Evolutionary conservation across 2,888 invertebrate genomes (phyloP).

Genomic region (Drosophila subsilvestris): DNA sequence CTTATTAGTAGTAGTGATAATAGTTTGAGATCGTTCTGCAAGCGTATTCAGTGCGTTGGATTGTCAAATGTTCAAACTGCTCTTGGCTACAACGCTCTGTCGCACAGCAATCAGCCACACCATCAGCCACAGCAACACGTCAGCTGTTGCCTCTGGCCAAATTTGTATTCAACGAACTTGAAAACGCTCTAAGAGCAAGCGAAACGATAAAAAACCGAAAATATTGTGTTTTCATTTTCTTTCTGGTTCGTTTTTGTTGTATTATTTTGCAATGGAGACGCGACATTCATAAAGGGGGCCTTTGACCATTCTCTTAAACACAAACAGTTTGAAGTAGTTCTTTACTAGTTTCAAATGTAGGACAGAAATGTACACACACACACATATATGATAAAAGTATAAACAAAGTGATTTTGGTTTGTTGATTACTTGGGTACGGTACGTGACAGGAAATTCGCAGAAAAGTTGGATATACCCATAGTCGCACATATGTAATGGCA

Average conservation of each 20-base stretch:
- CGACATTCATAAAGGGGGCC: background rate
- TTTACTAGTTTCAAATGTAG: background rate
- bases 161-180: conserved; percentile 62
- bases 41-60: background rate
- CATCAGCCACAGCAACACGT: conserved; percentile 39
- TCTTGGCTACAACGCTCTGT: background rate
- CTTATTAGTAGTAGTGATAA: too few species aligned
- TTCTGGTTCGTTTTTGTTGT: conserved; percentile 8
- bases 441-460: conserved; percentile 27
- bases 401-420: conserved; percentile 4
- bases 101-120: conserved; percentile 27
- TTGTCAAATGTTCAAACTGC: background rate
- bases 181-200: conserved; percentile 51
- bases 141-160: conserved; percentile 62
- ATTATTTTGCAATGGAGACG: background rate
- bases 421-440: conserved; percentile 25
- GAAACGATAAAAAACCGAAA: conserved; percentile 48
- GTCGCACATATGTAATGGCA: background rate
- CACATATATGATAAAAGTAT: background rate
- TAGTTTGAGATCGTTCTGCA: too few species aligned
- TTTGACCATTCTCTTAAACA: background rate
- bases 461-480: background rate
- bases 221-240: conserved; percentile 19
- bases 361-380: too few species aligned
- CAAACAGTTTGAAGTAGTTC: conserved; percentile 3